Base-by-base conservation (phyloP, 2,113 vertebrate genomes). In the Rhodinocichla rosea region DNA sequence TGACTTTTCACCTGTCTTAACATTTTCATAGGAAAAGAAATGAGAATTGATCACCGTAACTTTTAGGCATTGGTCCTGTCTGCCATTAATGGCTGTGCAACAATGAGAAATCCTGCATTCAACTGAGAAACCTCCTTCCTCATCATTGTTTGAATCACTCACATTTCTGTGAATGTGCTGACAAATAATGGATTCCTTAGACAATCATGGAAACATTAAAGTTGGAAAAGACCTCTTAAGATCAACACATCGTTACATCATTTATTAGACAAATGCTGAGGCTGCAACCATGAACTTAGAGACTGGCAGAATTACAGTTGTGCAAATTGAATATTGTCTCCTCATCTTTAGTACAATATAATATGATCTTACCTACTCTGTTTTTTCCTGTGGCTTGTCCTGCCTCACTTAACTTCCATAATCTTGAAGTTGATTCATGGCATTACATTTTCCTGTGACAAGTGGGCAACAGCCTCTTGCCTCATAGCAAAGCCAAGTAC, bases 51-150 rank as follows among this genome's bases (percentile, higher is more conserved):
- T 73, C 18, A 16, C 52, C 6, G 1, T 80, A 22, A 82, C 49
- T 83, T 73, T 8, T 19, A 79, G 56, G 47, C 22, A 39, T 52
- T 79, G 21, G 33, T 77, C 47, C 19, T 81, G 1, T 70, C 50
- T 90, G 93, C 55, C 37, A 4, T 90, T 67, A 49, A 22, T 4
- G 19, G 79, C 71, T 77, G 27, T 73, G 71, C 59, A 77, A 78
- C 68, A 68, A 4, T 89, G 95, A 97, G 95, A 96, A 97, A 94
- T 96, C 95, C 81, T 71, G 93, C 96, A 96, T 94, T 94, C 95
- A 96, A 95, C 89, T 87, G 92, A 81, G 95, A 74, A 89, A 68
- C 15, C 21, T 49, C 78, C 47, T 77, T 49, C 78, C 47, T 77
- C n/a, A 22, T 62, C 56, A 7, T 44, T 87, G 27, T 87, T 68